Evolutionary conservation across 2,888 invertebrate genomes (phyloP).

Genomic region (Marasmarcha lunaedactyla): DNA sequence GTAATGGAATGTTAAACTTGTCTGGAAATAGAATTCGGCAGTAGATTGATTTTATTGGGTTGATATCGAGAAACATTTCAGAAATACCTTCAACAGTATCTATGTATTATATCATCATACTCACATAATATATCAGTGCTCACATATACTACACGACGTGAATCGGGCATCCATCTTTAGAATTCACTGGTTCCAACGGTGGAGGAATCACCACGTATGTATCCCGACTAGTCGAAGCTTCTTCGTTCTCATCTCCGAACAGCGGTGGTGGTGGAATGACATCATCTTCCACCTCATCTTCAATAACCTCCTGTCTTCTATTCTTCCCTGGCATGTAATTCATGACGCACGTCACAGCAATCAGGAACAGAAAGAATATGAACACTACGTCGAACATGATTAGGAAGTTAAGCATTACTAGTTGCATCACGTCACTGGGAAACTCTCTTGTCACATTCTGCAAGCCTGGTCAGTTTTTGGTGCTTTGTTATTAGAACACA

Average conservation of each 20-base stretch:
- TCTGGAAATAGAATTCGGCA: too few relatives aligned
- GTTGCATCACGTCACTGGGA: slow-evolving; percentile 76
- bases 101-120: too few relatives aligned
- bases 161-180: slow-evolving; percentile 59
- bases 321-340: slow-evolving; percentile 80
- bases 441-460: slow-evolving; percentile 48
- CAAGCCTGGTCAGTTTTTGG: slow-evolving; percentile 14
- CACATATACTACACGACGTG: slow-evolving; percentile 55
- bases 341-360: slow-evolving; percentile 84
- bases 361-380: slow-evolving; percentile 87
- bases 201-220: slow-evolving; percentile 64
- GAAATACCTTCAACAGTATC: too few relatives aligned
- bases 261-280: slow-evolving; percentile 63
- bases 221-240: slow-evolving; percentile 41
- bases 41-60: too few relatives aligned
- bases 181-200: slow-evolving; percentile 42
- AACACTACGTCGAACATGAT: slow-evolving; percentile 91
- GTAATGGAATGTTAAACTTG: too few relatives aligned
- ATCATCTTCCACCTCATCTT: slow-evolving; percentile 57
- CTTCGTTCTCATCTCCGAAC: slow-evolving; percentile 45
- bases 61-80: too few relatives aligned
- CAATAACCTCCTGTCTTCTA: slow-evolving; percentile 56
- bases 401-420: slow-evolving; percentile 87
- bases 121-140: slow-evolving; percentile 54
- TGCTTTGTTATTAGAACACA: too few relatives aligned